These are phyloP conservation scores for Oenanthe melanoleuca DNA, from an alignment of 2,113 vertebrate species.

Conservation along the genomic window DNA sequence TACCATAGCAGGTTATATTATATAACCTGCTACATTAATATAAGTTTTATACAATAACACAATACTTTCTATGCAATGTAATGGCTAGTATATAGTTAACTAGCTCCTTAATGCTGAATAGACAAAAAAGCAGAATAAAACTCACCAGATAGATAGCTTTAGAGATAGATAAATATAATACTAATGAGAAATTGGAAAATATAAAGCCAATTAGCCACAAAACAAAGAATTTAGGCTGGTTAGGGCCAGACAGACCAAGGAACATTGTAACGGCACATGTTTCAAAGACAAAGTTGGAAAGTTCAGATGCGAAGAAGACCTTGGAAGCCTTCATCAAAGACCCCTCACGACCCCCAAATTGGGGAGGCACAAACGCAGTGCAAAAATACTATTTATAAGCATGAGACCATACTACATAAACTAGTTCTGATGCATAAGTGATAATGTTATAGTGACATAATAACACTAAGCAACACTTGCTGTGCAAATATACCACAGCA, in stretches of 20 bases:
- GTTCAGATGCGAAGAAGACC: background rate
- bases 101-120: background rate
- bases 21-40: background rate
- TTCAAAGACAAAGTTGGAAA: background rate
- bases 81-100: background rate
- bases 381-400: background rate
- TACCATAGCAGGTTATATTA: no score
- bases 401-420: background rate
- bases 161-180: background rate
- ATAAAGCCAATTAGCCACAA: background rate
- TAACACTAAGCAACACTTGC: background rate
- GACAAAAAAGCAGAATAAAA: background rate
- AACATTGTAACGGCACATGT: accelerated
- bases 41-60: no score
- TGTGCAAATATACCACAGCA: background rate
- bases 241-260: background rate
- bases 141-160: background rate
- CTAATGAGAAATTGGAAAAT: background rate
- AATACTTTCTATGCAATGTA: background rate
- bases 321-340: background rate
- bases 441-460: background rate
- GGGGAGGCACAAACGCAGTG: accelerated
- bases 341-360: accelerated
- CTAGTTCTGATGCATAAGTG: accelerated
- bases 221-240: background rate